Evolutionary conservation across 2,113 vertebrate genomes (phyloP).

Genomic region (Polypterus bichir): DNA sequence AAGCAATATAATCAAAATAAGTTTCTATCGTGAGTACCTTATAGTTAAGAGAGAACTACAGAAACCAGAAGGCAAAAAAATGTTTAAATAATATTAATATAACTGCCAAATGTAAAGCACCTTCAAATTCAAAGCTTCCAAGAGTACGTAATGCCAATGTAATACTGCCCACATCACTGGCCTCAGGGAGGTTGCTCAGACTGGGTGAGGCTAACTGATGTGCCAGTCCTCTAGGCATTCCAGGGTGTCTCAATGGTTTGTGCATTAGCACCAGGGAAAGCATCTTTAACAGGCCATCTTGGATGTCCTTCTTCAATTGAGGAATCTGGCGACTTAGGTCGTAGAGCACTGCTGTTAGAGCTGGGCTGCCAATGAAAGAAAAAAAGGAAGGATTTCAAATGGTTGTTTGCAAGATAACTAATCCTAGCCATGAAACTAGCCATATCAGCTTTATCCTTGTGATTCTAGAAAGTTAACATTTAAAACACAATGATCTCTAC

Average conservation of each 20-base stretch:
- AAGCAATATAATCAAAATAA: too few relatives aligned
- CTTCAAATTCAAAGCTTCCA: conserved; percentile 96
- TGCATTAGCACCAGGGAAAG: conserved; percentile 95
- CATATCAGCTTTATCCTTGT: too few relatives aligned
- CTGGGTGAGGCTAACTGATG: conserved; percentile 89
- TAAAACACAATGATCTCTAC: too few relatives aligned
- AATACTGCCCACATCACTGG: conserved; percentile 90
- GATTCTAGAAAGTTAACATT: too few relatives aligned
- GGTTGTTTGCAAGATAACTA: background rate
- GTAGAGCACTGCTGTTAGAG: conserved; percentile 85
- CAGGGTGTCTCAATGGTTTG: conserved; percentile 87
- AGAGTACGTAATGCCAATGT: conserved; percentile 87
- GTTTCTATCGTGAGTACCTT: too few relatives aligned
- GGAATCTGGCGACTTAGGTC: conserved; percentile 96
- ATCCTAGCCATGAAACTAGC: too few relatives aligned
- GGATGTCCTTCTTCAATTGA: conserved; percentile 94
- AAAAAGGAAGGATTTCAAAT: background rate
- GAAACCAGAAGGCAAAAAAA: too few relatives aligned
- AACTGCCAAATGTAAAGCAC: conserved; percentile 29
- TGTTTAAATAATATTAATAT: too few relatives aligned
- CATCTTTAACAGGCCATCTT: conserved; percentile 96
- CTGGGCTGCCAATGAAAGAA: conserved; percentile 55
- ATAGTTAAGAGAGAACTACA: too few relatives aligned
- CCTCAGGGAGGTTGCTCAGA: conserved; percentile 88
- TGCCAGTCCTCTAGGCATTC: conserved; percentile 93